Percentiles rank a stretch among this genome's conserved stretches.
These are phyloP conservation scores for Eulithis prunata DNA, from an alignment of 2,888 invertebrate genomes.

Conservation along the genomic window DNA sequence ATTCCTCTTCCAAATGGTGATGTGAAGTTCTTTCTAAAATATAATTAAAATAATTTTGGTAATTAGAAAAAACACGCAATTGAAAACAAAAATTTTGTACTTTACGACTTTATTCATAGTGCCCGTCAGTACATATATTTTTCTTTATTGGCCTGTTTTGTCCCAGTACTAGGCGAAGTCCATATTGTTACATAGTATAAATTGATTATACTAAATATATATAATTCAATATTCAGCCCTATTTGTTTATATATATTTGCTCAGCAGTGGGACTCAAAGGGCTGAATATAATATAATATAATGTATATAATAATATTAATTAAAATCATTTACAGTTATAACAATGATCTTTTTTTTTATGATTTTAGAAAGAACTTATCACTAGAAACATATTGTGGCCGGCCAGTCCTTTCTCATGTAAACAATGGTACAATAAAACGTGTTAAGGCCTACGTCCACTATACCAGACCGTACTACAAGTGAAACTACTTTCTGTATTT, in stretches of 20 bases:
- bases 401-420: conserved; percentile 62
- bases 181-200: background rate
- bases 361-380: conserved; percentile 30
- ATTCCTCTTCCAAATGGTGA: conserved; percentile 29
- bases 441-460: conserved; percentile 17
- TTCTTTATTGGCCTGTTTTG: no score
- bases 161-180: no score
- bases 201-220: background rate
- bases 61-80: conserved; percentile 6
- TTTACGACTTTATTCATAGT: conserved; percentile 2
- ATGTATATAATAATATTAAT: no score
- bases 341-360: background rate
- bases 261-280: no score
- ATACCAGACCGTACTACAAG: conserved; percentile 30
- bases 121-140: background rate
- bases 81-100: conserved; percentile 3
- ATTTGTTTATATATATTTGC: no score
- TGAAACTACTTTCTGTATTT: conserved; percentile 5
- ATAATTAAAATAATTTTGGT: background rate
- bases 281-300: no score
- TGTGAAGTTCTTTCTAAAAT: conserved; percentile 29
- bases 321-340: background rate
- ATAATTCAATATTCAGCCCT: no score
- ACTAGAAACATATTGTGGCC: conserved; percentile 53
- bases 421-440: conserved; percentile 51